These are phyloP conservation scores for Chauna torquata DNA, from an alignment of 2,113 vertebrate species.

Conservation along the genomic window DNA sequence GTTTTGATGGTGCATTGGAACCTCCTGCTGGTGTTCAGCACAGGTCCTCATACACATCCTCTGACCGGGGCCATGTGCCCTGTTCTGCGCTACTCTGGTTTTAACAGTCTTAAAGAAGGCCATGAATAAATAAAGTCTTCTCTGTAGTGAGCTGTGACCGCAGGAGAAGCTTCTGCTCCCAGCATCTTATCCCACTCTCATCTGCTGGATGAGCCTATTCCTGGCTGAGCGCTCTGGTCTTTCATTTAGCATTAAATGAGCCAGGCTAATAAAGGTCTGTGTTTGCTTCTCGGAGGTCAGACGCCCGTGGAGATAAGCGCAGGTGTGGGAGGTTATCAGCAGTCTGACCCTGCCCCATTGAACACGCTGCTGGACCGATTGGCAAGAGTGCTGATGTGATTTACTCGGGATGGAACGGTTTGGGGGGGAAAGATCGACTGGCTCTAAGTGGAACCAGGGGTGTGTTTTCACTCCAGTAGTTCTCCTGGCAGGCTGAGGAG, in stretches of 20 bases:
- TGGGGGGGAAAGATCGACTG: not conserved
- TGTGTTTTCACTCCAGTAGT: not conserved
- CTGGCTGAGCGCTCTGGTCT: not conserved
- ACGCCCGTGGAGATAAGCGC: not conserved
- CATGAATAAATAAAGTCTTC: not conserved
- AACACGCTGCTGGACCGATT: rapidly evolving
- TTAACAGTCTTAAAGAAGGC: not conserved
- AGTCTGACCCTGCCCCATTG: not conserved
- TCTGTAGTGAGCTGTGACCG: not conserved
- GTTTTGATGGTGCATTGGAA: not conserved
- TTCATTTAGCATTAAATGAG: not conserved
- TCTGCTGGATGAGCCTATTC: not conserved
- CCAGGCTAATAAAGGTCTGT: not conserved
- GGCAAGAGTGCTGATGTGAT: not conserved
- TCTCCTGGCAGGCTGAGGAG: not conserved
- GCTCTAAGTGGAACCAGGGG: not conserved
- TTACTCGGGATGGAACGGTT: not conserved
- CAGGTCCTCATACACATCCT: not conserved
- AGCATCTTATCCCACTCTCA: not conserved
- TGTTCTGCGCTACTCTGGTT: not conserved
- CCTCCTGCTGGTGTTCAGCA: not conserved
- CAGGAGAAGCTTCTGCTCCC: not conserved
- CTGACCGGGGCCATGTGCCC: not conserved
- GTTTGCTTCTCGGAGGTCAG: not conserved
- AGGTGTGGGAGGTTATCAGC: not conserved